A percentile compares a stretch with the other conserved stretches of the same genome.
Evolutionary conservation across 2,113 vertebrate species (phyloP).

Genomic region (Rhinopomastus cyanomelas): DNA sequence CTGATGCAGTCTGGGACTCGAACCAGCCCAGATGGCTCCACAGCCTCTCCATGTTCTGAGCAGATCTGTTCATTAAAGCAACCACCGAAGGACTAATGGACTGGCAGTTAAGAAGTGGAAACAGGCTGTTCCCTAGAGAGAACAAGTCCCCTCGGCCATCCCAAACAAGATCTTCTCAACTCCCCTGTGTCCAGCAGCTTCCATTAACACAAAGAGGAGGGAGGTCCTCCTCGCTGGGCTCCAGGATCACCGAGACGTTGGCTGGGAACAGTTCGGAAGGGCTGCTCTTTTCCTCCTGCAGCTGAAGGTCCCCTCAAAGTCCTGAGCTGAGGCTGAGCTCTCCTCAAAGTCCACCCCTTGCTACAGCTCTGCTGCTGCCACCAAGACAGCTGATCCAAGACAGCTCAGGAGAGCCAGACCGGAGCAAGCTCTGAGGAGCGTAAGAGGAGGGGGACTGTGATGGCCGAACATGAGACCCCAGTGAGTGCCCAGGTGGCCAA

Average conservation of each 20-base stretch:
- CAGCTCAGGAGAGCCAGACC: background rate
- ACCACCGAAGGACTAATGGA: background rate
- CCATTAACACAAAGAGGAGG: background rate
- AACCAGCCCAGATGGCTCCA: background rate
- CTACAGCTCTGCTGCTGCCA: background rate
- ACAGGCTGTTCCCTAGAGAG: background rate
- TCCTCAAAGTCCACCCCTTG: background rate
- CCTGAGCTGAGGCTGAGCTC: background rate
- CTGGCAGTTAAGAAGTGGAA: background rate
- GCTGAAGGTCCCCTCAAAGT: too few species aligned
- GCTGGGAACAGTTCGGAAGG: background rate
- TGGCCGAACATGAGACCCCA: too few species aligned
- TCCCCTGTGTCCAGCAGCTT: background rate
- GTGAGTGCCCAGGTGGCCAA: too few species aligned
- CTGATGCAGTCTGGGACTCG: background rate
- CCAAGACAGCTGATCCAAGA: background rate
- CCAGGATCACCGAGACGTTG: accelerated
- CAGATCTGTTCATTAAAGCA: slow-evolving; percentile 43
- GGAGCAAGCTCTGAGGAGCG: background rate
- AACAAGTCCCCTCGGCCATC: background rate
- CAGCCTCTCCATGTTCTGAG: background rate
- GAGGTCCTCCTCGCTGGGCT: background rate
- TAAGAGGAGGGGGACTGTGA: background rate
- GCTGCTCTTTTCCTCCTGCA: background rate
- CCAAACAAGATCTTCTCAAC: background rate